These are phyloP conservation scores for Criorhina ranunculi DNA, from an alignment of 2,888 invertebrate genomes.

Conservation along the genomic window DNA sequence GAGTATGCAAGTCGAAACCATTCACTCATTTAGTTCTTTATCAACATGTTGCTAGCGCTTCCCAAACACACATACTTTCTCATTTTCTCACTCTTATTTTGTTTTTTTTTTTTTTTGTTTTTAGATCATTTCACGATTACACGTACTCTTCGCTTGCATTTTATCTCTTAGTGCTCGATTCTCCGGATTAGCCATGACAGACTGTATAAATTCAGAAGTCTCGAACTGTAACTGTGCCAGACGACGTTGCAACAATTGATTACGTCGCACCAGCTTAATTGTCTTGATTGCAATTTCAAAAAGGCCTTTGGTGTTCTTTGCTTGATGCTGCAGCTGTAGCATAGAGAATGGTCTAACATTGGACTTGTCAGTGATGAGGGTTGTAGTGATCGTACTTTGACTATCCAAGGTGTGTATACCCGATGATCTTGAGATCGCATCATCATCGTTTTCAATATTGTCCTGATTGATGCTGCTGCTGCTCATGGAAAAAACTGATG, in stretches of 20 bases:
- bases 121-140: constrained; percentile 57
- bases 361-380: constrained; percentile 58
- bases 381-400: constrained; percentile 52
- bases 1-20: constrained; percentile 77
- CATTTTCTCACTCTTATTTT: too few species aligned
- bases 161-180: constrained; percentile 82
- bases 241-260: constrained; percentile 87
- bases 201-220: constrained; percentile 87
- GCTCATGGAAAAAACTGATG: constrained; percentile 60
- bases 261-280: constrained; percentile 87
- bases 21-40: constrained; percentile 11
- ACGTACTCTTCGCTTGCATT: constrained; percentile 69
- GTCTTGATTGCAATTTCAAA: constrained; percentile 88
- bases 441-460: constrained; percentile 58
- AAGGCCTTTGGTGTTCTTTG: constrained; percentile 84
- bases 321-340: constrained; percentile 70
- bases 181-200: constrained; percentile 86
- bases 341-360: constrained; percentile 33
- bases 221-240: constrained; percentile 87
- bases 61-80: background rate
- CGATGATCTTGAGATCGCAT: constrained; percentile 46
- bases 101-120: background rate
- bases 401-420: constrained; percentile 77
- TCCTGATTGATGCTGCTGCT: constrained; percentile 45
- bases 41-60: constrained; percentile 53